Conservation (phyloP, 2,888 invertebrate species). For the Melinaea marsaeus region DNA sequence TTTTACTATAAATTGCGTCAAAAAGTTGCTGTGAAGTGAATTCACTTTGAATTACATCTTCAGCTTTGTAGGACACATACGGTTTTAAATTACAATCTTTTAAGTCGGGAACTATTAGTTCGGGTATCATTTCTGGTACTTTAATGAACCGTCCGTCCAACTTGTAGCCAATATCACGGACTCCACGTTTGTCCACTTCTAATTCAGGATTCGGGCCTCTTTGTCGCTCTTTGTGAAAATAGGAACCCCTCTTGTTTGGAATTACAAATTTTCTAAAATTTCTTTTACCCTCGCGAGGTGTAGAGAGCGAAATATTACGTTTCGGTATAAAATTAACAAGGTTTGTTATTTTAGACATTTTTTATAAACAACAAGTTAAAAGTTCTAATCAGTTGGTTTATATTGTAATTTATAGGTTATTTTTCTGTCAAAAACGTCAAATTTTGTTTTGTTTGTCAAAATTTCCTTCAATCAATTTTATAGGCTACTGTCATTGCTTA, state of each 20-base stretch:
- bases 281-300: constrained; percentile 80
- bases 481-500: too few species aligned
- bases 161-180: constrained; percentile 80
- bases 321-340: constrained; percentile 56
- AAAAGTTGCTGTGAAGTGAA: constrained; percentile 92
- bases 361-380: constrained; percentile 20
- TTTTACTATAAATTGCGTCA: constrained; percentile 86
- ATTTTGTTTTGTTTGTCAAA: too few species aligned
- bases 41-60: constrained; percentile 86
- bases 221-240: constrained; percentile 80
- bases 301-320: constrained; percentile 59
- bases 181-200: constrained; percentile 84
- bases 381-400: constrained; percentile 16
- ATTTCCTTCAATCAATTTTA: too few species aligned
- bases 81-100: constrained; percentile 91
- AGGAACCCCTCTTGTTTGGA: constrained; percentile 86
- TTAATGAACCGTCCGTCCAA: constrained; percentile 76
- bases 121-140: constrained; percentile 93
- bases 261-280: constrained; percentile 90
- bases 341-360: constrained; percentile 59
- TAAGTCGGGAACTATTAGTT: constrained; percentile 94
- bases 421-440: background rate
- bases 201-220: constrained; percentile 79
- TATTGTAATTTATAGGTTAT: background rate
- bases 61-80: constrained; percentile 93